Conservation (phyloP, 2,888 invertebrate genomes). For the Hirtodrosophila confusa region DNA sequence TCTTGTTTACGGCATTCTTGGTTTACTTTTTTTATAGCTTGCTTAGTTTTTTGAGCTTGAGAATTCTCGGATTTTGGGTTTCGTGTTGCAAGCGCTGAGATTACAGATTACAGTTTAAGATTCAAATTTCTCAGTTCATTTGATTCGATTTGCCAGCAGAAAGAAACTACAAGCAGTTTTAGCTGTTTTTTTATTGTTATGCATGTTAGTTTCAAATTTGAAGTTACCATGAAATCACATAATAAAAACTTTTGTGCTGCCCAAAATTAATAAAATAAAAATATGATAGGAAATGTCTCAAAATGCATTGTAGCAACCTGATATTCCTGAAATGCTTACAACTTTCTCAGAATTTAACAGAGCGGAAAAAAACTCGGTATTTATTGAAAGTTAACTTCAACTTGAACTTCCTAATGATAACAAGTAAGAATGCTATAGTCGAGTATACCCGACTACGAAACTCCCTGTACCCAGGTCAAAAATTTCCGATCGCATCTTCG, state of each 20-base stretch:
- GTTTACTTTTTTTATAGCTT: background rate
- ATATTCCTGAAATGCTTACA: conserved; percentile 15
- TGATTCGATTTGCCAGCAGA: too few species aligned
- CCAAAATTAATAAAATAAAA: conserved; percentile 8
- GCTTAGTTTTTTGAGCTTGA: conserved; percentile 4
- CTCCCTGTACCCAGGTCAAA: too few species aligned
- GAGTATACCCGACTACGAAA: too few species aligned
- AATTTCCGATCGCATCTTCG: too few species aligned
- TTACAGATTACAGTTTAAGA: conserved; percentile 29
- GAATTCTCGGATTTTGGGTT: conserved; percentile 10
- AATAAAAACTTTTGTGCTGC: conserved; percentile 3
- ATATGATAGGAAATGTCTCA: background rate
- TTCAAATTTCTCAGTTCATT: conserved; percentile 23
- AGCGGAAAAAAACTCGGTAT: background rate
- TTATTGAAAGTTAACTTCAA: too few species aligned
- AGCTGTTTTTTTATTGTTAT: background rate
- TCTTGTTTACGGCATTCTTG: background rate
- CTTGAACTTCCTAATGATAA: too few species aligned
- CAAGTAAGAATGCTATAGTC: too few species aligned
- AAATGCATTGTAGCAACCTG: conserved; percentile 21
- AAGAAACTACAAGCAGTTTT: too few species aligned
- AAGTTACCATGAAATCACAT: conserved; percentile 21
- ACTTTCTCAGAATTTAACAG: conserved; percentile 5
- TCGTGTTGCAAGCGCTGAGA: conserved; percentile 27
- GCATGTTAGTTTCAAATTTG: conserved; percentile 13